phyloP scores from a whole-genome alignment of 2,113 vertebrate genomes.

The Vicugna pacos region DNA sequence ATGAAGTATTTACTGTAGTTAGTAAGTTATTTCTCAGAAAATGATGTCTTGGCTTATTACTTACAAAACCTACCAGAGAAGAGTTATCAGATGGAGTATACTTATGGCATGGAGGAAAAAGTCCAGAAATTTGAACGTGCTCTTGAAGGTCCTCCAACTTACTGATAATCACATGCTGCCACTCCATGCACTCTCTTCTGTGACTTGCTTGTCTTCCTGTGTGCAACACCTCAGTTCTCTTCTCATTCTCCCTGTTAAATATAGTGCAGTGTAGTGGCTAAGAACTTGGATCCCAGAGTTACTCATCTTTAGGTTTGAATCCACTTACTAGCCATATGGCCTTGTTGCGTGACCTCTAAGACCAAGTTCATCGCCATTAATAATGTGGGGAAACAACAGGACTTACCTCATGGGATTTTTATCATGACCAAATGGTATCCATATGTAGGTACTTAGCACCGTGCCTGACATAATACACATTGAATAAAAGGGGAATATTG shows the following conservation, averaged over 20 bases:
- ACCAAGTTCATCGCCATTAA: background rate
- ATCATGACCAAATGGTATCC: background rate
- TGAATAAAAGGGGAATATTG: background rate
- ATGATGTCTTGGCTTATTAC: background rate
- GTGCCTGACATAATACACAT: background rate
- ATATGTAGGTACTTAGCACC: background rate
- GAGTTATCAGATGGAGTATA: background rate
- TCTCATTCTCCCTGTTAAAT: background rate
- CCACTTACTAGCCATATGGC: background rate
- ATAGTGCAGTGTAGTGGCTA: background rate
- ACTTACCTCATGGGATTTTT: background rate
- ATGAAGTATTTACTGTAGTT: background rate
- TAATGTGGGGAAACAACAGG: background rate
- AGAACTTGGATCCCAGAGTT: background rate
- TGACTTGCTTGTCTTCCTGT: background rate
- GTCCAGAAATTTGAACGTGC: background rate
- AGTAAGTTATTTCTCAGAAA: conserved; percentile 38
- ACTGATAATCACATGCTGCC: background rate
- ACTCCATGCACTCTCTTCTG: background rate
- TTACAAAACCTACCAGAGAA: background rate
- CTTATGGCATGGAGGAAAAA: background rate
- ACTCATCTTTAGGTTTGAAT: background rate
- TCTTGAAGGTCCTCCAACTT: background rate
- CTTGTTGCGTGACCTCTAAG: background rate
- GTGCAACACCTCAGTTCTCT: background rate